phyloP scores from a whole-genome alignment of 2,888 invertebrate genomes.

The Machimus rusticus region DNA sequence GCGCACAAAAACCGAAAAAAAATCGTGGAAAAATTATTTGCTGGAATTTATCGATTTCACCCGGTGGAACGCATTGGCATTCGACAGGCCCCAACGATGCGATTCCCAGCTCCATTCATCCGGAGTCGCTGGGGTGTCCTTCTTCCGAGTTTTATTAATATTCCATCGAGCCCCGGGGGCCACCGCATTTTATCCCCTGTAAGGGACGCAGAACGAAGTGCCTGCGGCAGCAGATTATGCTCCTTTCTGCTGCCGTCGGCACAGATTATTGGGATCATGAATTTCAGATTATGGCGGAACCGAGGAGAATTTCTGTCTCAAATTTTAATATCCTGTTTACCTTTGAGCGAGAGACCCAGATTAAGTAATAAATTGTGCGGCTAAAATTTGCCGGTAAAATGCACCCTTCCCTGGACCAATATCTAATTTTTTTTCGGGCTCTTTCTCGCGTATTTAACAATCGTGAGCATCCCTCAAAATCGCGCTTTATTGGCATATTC shows the following conservation, averaged over 20 bases:
- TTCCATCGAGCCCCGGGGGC: neutral
- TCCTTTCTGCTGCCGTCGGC: conserved; percentile 31
- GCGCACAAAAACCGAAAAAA: neutral
- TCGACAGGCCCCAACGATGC: neutral
- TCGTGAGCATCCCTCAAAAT: neutral
- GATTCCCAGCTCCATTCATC: conserved; percentile 23
- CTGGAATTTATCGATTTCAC: conserved; percentile 16
- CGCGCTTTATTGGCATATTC: neutral
- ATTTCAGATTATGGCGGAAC: conserved; percentile 14
- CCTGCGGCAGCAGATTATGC: conserved; percentile 20
- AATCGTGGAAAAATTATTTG: neutral
- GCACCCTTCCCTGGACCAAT: neutral
- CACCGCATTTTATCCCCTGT: neutral
- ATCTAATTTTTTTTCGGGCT: neutral
- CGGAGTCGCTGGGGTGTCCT: conserved; percentile 17
- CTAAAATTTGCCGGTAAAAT: neutral
- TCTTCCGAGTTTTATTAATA: conserved; percentile 29
- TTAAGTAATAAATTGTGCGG: conserved; percentile 22
- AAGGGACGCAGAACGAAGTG: neutral
- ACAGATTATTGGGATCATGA: conserved; percentile 37
- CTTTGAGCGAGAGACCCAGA: neutral
- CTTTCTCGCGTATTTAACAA: neutral
- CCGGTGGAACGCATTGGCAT: neutral
- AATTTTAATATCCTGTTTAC: conserved; percentile 37
- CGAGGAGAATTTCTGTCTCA: conserved; percentile 19